Conservation (phyloP, 2,113 vertebrate species). For the Hystrix brachyura region DNA sequence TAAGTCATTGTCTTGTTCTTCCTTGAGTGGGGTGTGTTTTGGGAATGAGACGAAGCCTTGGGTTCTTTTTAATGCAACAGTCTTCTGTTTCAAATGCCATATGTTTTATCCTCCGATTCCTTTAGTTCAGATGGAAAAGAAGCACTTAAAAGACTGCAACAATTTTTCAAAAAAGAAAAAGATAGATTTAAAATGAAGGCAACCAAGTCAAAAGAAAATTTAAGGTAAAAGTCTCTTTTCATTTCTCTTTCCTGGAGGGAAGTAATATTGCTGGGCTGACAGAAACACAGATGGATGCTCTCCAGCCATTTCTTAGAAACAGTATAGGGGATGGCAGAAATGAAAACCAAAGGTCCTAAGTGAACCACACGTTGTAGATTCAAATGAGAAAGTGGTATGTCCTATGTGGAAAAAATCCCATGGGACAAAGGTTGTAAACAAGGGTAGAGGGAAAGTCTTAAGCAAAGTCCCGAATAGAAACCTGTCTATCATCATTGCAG, state of each 20-base stretch:
- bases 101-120: conserved; percentile 13
- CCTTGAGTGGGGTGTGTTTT: background rate
- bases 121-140: conserved; percentile 83
- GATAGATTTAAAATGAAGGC: conserved; percentile 84
- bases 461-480: background rate
- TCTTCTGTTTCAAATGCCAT: background rate
- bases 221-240: conserved; percentile 80
- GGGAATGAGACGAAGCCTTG: background rate
- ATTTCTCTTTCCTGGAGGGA: background rate
- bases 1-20: background rate
- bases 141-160: conserved; percentile 82
- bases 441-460: background rate
- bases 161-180: conserved; percentile 87
- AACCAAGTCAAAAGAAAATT: conserved; percentile 81
- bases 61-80: background rate
- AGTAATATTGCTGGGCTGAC: background rate
- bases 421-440: background rate
- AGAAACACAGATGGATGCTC: background rate
- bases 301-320: background rate
- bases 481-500: background rate
- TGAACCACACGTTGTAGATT: background rate
- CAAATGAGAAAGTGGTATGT: background rate
- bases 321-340: background rate
- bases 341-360: background rate
- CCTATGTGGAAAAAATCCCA: background rate